Percentiles rank a stretch among this genome's conserved stretches.
These are phyloP conservation scores for Sorex maritimensis DNA, from an alignment of 2,797 vertebrate genomes.

Conservation along the genomic window DNA sequence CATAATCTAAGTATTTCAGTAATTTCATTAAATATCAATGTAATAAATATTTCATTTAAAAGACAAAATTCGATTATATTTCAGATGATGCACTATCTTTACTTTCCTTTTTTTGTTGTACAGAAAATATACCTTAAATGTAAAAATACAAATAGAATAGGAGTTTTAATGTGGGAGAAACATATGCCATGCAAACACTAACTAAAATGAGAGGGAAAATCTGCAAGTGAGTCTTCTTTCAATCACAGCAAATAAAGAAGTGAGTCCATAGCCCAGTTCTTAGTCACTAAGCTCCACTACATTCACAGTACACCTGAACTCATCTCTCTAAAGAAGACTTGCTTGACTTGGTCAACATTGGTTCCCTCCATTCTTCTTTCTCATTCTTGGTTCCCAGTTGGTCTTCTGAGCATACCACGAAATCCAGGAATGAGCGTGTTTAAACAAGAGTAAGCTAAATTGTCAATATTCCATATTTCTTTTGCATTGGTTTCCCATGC, in stretches of 20 bases:
- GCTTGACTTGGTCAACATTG: not conserved
- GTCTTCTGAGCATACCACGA: not conserved
- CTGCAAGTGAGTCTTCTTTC: not conserved
- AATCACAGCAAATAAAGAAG: not conserved
- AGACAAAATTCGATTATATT: not conserved
- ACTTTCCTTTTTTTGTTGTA: not conserved
- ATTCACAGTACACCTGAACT: not conserved
- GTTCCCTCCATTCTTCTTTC: not conserved
- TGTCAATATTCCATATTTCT: not conserved
- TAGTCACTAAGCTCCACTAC: not conserved
- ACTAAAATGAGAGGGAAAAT: not conserved
- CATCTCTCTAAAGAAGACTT: not conserved
- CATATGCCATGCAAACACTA: not conserved
- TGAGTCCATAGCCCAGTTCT: not conserved
- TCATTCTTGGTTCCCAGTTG: not conserved
- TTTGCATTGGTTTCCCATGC: not conserved
- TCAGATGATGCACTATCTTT: not conserved
- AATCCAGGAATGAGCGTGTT: not conserved
- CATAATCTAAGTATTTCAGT: not conserved
- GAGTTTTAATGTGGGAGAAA: not conserved
- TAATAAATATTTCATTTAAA: not conserved
- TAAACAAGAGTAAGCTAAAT: not conserved
- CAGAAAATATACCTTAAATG: not conserved
- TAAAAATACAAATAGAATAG: not conserved
- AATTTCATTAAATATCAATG: conserved; percentile 40